Evolutionary conservation across 2,888 invertebrate genomes (phyloP).

Genomic region (Calameuta filiformis): DNA sequence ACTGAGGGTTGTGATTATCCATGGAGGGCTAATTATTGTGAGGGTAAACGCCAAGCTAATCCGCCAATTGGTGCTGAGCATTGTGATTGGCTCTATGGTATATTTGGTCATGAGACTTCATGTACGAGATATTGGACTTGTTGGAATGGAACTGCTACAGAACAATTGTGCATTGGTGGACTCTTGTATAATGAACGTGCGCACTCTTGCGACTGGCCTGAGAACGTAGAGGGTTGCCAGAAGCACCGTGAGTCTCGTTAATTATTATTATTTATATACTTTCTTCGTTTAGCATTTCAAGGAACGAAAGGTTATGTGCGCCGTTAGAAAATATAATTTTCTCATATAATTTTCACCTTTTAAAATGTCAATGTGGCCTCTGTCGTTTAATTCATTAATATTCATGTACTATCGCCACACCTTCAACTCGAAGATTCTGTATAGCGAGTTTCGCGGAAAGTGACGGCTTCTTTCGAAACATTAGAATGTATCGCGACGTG

Average conservation of each 20-base stretch:
- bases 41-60: conserved; percentile 83
- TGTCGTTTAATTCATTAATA: conserved; percentile 44
- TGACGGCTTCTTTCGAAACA: conserved; percentile 24
- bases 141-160: conserved; percentile 94
- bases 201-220: conserved; percentile 94
- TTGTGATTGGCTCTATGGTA: conserved; percentile 93
- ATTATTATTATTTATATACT: not conserved
- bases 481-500: not conserved
- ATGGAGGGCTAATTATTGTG: conserved; percentile 89
- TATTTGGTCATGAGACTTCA: conserved; percentile 93
- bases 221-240: conserved; percentile 92
- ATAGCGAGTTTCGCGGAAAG: conserved; percentile 23
- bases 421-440: conserved; percentile 28
- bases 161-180: conserved; percentile 92
- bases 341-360: not conserved
- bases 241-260: conserved; percentile 84
- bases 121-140: conserved; percentile 95
- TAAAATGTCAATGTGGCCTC: conserved; percentile 38
- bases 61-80: conserved; percentile 86
- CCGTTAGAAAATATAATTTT: not conserved
- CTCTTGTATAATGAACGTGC: conserved; percentile 90
- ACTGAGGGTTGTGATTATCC: conserved; percentile 92
- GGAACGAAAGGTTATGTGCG: not conserved
- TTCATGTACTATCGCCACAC: conserved; percentile 46
- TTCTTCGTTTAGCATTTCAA: not conserved